A percentile compares a stretch with the other conserved stretches of the same genome.
phyloP scores from a whole-genome alignment of 1,140 invertebrate species.

The Ceratoteleas bidentatus region DNA sequence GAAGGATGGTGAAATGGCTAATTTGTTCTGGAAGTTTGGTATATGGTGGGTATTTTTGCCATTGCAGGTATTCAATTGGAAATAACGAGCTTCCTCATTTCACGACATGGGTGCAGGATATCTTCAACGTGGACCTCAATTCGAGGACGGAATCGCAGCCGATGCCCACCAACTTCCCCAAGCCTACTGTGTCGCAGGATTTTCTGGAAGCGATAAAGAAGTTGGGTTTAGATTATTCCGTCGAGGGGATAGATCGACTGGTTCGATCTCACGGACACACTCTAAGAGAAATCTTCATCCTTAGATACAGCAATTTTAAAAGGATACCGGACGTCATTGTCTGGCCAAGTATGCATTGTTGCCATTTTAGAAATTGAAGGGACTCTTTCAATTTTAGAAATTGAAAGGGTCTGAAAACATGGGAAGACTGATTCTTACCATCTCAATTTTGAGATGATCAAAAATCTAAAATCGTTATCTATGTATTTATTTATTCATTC shows the following conservation, averaged over 20 bases:
- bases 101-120: constrained; percentile 89
- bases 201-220: constrained; percentile 85
- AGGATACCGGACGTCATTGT: constrained; percentile 96
- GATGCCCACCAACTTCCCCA: constrained; percentile 82
- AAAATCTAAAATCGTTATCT: no score
- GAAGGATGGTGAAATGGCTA: no score
- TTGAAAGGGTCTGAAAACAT: no score
- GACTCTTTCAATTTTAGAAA: no score
- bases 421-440: no score
- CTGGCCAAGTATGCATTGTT: constrained; percentile 90
- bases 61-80: constrained; percentile 90
- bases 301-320: constrained; percentile 87
- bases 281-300: constrained; percentile 91
- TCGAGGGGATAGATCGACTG: constrained; percentile 91
- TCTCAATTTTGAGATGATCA: no score
- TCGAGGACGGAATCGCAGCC: constrained; percentile 78
- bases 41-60: neutral
- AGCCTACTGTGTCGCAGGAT: constrained; percentile 81
- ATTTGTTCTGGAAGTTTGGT: neutral
- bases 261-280: constrained; percentile 98
- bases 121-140: constrained; percentile 85
- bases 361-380: no score
- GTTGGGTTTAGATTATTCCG: constrained; percentile 87
- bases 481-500: no score
- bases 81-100: constrained; percentile 89